Base-by-base conservation (phyloP, 2,888 invertebrate genomes). In the Leptodirus hochenwartii region DNA sequence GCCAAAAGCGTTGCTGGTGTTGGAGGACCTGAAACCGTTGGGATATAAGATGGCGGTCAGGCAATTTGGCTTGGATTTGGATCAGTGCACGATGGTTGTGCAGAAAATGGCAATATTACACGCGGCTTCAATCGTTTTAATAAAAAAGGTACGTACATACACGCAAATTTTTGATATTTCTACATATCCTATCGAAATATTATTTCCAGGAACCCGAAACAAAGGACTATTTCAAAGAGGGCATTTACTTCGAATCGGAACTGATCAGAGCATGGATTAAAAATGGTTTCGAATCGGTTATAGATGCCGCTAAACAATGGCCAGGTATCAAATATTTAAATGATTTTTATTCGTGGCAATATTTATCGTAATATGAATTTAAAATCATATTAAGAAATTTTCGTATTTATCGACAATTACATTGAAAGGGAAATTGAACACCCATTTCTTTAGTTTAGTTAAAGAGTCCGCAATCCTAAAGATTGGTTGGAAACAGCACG, bases 21-120 rank as follows among this genome's bases (percentile, higher is more conserved):
- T 70, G 22, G 66, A 70, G 40, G 69, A 70, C 43, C 49, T 69
- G 22, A 56, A 59, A n/a, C 54, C 57, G 27, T 46, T 56, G 28
- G 65, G 65, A 17, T 67, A 58, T 39, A 54, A 58, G 34, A 55
- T 67, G 54, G 59, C 59, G 13, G 57, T 58, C 37, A 54, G 67
- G 24, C 56, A 59, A 36, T 43, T 44, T 31, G 66, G 67, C n/a
- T 52, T 68, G 15, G 63, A 69, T 44, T 51, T 62, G 41, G 49
- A 53, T 9, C 67, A 68, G 42, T 56, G 57, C 34, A 42, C 56
- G 23, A 39, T 62, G 17, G 58, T 64, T 5, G 40, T 67, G 2
- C 49, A 50, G 32, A 62, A 62, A 43, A 43, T 68, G 42, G 67
- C 61, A 3, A 55, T 52, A 39, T 61, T 64, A 40, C 68, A 68